Conservation (phyloP, 2,797 vertebrate genomes). For the Anguilla obscura region DNA sequence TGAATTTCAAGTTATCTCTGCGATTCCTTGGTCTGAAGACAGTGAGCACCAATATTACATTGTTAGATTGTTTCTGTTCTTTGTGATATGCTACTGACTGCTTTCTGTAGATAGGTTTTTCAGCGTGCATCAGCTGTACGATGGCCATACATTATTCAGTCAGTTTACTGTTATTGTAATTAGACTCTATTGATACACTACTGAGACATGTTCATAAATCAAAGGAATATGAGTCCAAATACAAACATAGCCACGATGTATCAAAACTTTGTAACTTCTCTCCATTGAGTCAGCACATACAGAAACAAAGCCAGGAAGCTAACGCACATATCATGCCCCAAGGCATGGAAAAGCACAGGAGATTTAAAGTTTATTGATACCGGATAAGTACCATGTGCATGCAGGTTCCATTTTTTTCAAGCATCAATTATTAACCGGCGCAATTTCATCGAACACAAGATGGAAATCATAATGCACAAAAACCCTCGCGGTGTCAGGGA, state of each 20-base stretch:
- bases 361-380: slow-evolving; percentile 11
- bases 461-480: slow-evolving; percentile 30
- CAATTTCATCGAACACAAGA: slow-evolving; percentile 31
- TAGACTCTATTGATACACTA: slow-evolving; percentile 73
- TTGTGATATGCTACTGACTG: slow-evolving; percentile 71
- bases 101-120: slow-evolving; percentile 65
- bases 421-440: slow-evolving; percentile 28
- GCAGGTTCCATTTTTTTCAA: slow-evolving; percentile 17
- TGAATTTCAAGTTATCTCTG: neutral
- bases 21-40: slow-evolving; percentile 12
- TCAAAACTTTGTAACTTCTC: slow-evolving; percentile 40
- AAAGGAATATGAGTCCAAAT: slow-evolving; percentile 70
- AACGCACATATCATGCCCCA: neutral
- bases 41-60: slow-evolving; percentile 66
- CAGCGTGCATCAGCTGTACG: slow-evolving; percentile 70
- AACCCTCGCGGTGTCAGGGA: neutral
- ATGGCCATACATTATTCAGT: slow-evolving; percentile 75
- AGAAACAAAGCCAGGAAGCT: slow-evolving; percentile 50
- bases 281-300: neutral
- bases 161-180: slow-evolving; percentile 72
- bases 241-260: slow-evolving; percentile 53
- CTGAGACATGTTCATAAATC: slow-evolving; percentile 66
- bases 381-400: neutral
- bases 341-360: neutral
- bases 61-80: slow-evolving; percentile 59